phyloP scores from a whole-genome alignment of 2,113 vertebrate species.

The Telmatochromis sp. region DNA sequence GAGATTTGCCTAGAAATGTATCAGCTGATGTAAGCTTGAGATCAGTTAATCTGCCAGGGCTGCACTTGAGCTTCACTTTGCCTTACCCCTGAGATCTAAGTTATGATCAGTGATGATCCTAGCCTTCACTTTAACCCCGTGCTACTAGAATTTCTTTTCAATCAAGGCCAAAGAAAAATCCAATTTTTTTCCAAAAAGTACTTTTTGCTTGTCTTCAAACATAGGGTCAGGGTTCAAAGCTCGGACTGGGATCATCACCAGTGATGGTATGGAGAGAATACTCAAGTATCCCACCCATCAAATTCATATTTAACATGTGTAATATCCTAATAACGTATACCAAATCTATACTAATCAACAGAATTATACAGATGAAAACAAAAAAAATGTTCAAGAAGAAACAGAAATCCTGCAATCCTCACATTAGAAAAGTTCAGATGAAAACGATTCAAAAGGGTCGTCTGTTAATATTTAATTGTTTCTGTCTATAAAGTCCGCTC shows the following conservation, averaged over 20 bases:
- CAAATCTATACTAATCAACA: background rate
- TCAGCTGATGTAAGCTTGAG: background rate
- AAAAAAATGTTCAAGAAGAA: background rate
- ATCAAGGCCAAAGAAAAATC: background rate
- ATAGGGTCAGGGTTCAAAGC: background rate
- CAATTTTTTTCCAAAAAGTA: background rate
- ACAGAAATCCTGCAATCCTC: background rate
- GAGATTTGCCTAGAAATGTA: background rate
- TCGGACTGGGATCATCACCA: accelerated
- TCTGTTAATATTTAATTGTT: background rate
- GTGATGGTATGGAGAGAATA: background rate
- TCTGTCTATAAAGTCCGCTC: background rate
- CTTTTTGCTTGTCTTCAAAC: background rate
- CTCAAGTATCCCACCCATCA: accelerated
- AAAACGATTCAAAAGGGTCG: background rate
- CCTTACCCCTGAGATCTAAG: background rate
- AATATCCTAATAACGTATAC: background rate
- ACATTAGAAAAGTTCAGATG: background rate
- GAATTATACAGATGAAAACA: background rate
- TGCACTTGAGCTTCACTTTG: background rate
- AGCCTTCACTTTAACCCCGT: background rate
- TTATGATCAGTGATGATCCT: background rate
- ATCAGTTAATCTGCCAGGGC: background rate
- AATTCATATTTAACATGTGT: background rate
- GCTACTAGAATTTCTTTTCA: background rate